Evolutionary conservation across 35 echinoderm and acorn worm genomes (phyloP).

Genomic region (Lytechinus variegatus): DNA sequence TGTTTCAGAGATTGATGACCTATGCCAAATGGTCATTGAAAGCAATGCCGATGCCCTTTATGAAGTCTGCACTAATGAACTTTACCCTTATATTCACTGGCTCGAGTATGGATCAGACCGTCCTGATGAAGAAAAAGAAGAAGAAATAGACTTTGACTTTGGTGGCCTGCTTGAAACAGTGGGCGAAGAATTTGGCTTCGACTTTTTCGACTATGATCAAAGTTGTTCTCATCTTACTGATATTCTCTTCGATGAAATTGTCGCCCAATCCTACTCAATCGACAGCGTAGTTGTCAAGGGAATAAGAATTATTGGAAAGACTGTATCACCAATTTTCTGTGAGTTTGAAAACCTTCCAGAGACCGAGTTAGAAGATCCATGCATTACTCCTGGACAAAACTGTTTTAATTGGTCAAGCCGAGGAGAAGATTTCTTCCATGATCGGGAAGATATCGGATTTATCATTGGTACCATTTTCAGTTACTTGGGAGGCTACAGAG

Average conservation of each 20-base stretch:
- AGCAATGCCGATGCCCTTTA: not conserved
- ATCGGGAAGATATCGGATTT: not conserved
- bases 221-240: slow-evolving; percentile 28
- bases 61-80: not conserved
- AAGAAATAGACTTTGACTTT: not conserved
- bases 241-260: not conserved
- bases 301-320: not conserved
- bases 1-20: not conserved
- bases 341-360: not conserved
- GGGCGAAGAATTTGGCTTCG: not conserved
- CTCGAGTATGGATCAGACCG: no score
- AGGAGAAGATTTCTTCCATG: slow-evolving; percentile 20
- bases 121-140: not conserved
- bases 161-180: not conserved
- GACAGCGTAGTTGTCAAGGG: not conserved
- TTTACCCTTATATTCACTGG: not conserved
- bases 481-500: slow-evolving; percentile 32
- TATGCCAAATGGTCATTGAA: not conserved
- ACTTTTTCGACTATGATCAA: not conserved
- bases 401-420: slow-evolving; percentile 15
- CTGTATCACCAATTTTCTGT: not conserved
- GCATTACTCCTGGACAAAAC: not conserved
- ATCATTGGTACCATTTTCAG: slow-evolving; percentile 14
- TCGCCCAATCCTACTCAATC: not conserved
- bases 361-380: not conserved